Conservation (phyloP, 2,888 invertebrate genomes). For the Mycalesis mineus region DNA sequence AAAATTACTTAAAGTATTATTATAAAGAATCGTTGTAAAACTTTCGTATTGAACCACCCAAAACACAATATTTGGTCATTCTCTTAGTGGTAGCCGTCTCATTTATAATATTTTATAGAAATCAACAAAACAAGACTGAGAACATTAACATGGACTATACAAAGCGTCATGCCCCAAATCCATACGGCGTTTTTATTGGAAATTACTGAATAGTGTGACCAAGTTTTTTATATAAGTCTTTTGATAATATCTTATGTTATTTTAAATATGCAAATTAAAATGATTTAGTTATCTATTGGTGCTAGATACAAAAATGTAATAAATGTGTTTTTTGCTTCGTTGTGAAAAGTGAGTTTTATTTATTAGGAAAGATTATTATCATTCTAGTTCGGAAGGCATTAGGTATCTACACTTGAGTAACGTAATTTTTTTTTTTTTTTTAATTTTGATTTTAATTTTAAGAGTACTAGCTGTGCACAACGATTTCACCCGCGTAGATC, state of each 20-base stretch:
- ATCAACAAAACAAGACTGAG: conserved; percentile 74
- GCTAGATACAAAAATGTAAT: background rate
- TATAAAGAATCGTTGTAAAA: conserved; percentile 17
- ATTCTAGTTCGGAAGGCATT: too few species aligned
- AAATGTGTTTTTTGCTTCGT: background rate
- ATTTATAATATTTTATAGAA: conserved; percentile 78
- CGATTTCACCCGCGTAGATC: too few species aligned
- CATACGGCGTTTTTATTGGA: conserved; percentile 58
- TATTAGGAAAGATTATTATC: too few species aligned
- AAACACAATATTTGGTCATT: conserved; percentile 73
- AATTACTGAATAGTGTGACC: conserved; percentile 63
- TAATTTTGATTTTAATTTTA: too few species aligned
- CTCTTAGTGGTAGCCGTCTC: conserved; percentile 75
- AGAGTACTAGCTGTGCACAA: too few species aligned
- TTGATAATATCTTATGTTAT: conserved; percentile 13
- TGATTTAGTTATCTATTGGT: conserved; percentile 12
- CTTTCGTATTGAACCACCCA: conserved; percentile 44
- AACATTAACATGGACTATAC: conserved; percentile 67
- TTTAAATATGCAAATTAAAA: conserved; percentile 26
- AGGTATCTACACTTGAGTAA: too few species aligned
- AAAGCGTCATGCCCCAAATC: conserved; percentile 61
- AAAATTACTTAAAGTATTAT: too few species aligned
- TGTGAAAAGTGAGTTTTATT: too few species aligned
- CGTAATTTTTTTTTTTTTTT: too few species aligned
- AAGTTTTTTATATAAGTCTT: conserved; percentile 28